Evolutionary conservation across 2,888 invertebrate species (phyloP), one percentile per base, ranked within the genome.

Genomic region (Sicus ferrugineus): DNA sequence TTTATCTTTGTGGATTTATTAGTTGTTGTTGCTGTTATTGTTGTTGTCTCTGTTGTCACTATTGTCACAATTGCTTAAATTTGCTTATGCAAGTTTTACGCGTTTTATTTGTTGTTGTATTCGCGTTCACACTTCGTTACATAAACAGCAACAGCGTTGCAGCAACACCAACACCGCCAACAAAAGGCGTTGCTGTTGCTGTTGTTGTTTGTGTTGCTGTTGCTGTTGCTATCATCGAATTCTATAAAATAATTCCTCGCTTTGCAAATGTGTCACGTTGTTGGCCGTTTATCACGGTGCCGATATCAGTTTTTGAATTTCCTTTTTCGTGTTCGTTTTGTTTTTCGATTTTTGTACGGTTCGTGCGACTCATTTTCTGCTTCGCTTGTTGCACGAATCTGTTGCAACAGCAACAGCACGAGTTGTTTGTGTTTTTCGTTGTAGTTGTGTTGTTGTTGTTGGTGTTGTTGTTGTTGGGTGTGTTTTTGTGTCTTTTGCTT

Each of bases 191-290:
- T 26, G 67, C 48, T 48, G 67, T 30, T 48, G 67, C 48, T 58
- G 31, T 21, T 48, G 46, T 59, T 31, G 67, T 52, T 59, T n/a
- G n/a, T n/a, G n/a, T n/a, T n/a, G n/a, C 31, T 48, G 67, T 58
- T 58, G 31, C 28, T 48, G 46, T 59, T 31, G 67, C 58, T 59
- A 67, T 67, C 67, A 59, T 67, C 59, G 59, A 67, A 58, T 67
- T 67, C 67, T 67, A 67, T 67, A 67, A 67, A 67, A 67, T 67
- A 67, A 59, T 67, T 23, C 46, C 31, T 59, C 58, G 31, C 58
- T 30, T 48, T 59, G 58, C 46, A 23, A 59, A 59, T 67, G 67
- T 67, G 59, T 67, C 58, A 67, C 67, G 59, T 59, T 59, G 65
- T 28, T 38, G 9, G 65, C 34, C 38, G 52, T 21, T 65, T 65